A percentile compares a stretch with the other conserved stretches of the same genome.
Evolutionary conservation across 2,113 vertebrate species (phyloP).

Genomic region (Odocoileus virginianus): DNA sequence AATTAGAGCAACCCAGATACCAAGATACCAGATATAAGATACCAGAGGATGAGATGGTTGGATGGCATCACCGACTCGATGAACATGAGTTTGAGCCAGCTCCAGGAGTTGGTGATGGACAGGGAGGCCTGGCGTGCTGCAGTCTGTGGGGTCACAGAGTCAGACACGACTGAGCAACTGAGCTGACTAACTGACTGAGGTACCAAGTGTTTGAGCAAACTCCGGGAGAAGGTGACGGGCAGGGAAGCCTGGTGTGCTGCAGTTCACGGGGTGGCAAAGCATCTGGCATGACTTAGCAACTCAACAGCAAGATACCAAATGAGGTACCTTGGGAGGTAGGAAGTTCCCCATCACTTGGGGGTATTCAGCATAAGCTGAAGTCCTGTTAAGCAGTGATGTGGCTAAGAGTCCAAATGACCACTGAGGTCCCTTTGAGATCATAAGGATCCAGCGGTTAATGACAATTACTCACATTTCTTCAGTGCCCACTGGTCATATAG

Average conservation of each 20-base stretch:
- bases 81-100: neutral
- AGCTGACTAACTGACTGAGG: neutral
- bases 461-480: neutral
- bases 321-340: neutral
- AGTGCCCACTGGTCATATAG: neutral
- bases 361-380: neutral
- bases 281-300: neutral
- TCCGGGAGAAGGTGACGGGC: fast-evolving
- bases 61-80: neutral
- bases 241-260: neutral
- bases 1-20: neutral
- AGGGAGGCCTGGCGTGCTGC: neutral
- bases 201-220: neutral
- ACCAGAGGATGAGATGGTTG: neutral
- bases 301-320: neutral
- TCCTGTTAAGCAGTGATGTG: neutral
- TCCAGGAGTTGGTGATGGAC: neutral
- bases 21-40: neutral
- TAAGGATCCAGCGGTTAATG: neutral
- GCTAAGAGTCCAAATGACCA: neutral
- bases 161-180: neutral
- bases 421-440: neutral
- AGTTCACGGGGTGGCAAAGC: neutral
- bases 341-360: neutral
- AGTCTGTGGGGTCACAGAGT: neutral